Percentiles rank a stretch among this genome's conserved stretches.
phyloP scores from a whole-genome alignment of 2,113 vertebrate species.

The Xyrauchen texanus region DNA sequence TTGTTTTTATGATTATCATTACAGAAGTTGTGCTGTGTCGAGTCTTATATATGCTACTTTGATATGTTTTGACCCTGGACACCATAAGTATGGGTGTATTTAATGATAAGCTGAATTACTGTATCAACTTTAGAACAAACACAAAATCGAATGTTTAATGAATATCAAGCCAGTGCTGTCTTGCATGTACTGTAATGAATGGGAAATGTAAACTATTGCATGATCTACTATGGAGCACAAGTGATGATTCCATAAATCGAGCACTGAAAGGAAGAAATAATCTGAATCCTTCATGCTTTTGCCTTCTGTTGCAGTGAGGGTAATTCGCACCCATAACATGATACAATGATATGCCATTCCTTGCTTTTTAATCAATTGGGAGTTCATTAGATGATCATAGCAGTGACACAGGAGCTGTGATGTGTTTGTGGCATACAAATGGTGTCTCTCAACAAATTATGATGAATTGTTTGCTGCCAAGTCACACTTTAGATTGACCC shows the following conservation, averaged over 20 bases:
- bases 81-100: too few species aligned
- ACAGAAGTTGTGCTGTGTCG: too few species aligned
- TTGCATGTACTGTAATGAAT: neutral
- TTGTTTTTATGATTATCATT: too few species aligned
- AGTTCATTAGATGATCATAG: neutral
- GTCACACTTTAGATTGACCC: neutral
- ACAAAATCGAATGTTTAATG: too few species aligned
- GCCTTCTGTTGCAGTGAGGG: neutral
- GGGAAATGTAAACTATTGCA: neutral
- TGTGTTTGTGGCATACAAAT: neutral
- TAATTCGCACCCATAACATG: neutral
- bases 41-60: too few species aligned
- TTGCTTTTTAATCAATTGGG: neutral
- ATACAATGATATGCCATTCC: neutral
- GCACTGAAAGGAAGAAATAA: neutral
- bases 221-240: neutral
- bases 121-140: too few species aligned
- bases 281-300: neutral
- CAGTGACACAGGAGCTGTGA: neutral
- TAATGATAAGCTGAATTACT: too few species aligned
- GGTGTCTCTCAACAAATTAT: neutral
- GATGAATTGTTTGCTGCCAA: neutral
- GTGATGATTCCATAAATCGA: neutral
- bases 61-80: too few species aligned
- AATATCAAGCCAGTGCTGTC: too few species aligned